Conservation (phyloP, 2,113 vertebrate genomes). For the Cebidichthys violaceus region DNA sequence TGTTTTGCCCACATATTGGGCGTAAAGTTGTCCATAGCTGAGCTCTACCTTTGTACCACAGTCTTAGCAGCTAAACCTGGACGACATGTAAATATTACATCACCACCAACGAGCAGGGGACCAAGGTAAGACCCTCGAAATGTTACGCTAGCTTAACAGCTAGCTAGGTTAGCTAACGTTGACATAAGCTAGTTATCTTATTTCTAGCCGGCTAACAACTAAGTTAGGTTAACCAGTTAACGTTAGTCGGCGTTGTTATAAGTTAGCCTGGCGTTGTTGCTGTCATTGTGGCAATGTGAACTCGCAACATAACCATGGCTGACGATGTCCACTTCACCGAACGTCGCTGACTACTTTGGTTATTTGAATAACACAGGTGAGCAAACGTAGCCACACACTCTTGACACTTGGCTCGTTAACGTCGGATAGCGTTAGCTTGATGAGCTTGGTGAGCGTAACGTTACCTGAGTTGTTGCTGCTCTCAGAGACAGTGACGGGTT, state of each 20-base stretch:
- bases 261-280: neutral
- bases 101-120: neutral
- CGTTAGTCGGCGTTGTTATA: neutral
- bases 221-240: neutral
- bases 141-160: neutral
- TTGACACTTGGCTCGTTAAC: neutral
- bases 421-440: constrained; percentile 57
- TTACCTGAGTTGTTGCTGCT: constrained; percentile 64
- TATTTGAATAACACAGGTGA: neutral
- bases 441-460: neutral
- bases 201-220: neutral
- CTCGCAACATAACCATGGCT: neutral
- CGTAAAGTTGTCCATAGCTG: no score
- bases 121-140: neutral
- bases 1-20: no score
- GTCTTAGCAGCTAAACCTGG: neutral
- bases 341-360: neutral
- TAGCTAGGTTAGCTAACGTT: neutral
- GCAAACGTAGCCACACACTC: no score
- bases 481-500: constrained; percentile 24
- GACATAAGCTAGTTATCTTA: neutral
- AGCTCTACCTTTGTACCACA: neutral
- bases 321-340: no score
- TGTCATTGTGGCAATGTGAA: neutral
- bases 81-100: neutral